Conservation (phyloP, 2,888 invertebrate genomes). For the Torymus tubicola region DNA sequence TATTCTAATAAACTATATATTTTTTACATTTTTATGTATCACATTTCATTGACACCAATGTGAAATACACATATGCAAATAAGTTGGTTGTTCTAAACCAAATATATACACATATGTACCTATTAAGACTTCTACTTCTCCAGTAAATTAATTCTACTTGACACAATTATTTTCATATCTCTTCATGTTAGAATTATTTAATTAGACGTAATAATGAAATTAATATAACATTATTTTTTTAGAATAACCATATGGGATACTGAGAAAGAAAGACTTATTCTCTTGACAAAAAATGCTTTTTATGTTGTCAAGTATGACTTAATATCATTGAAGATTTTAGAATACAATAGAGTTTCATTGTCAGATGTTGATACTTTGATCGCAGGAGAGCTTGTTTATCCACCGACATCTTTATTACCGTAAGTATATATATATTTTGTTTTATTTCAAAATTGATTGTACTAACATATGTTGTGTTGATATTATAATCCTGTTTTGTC, state of each 20-base stretch:
- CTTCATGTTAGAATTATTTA: neutral
- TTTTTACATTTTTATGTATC: neutral
- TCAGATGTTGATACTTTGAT: slow-evolving; percentile 84
- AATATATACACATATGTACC: neutral
- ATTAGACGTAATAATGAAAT: neutral
- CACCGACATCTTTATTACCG: slow-evolving; percentile 89
- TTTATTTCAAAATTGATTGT: slow-evolving; percentile 7
- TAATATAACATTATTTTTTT: slow-evolving; percentile 64
- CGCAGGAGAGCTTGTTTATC: slow-evolving; percentile 89
- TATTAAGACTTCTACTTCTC: no score
- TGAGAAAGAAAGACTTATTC: slow-evolving; percentile 87
- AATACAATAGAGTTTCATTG: slow-evolving; percentile 83
- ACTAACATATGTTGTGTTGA: slow-evolving; percentile 20
- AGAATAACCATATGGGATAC: slow-evolving; percentile 93
- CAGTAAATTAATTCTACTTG: no score
- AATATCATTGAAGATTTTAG: slow-evolving; percentile 86
- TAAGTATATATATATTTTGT: slow-evolving; percentile 78
- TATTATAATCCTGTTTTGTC: slow-evolving; percentile 20
- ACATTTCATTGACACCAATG: neutral
- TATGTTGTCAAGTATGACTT: slow-evolving; percentile 90
- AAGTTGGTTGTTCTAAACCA: slow-evolving; percentile 1
- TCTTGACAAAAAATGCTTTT: slow-evolving; percentile 85
- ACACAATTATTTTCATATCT: slow-evolving; percentile 2
- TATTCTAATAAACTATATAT: neutral
- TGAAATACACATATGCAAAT: slow-evolving; percentile 11